These are phyloP conservation scores for Zhengitettix transpicula DNA, from an alignment of 2,888 invertebrate genomes.

Conservation along the genomic window DNA sequence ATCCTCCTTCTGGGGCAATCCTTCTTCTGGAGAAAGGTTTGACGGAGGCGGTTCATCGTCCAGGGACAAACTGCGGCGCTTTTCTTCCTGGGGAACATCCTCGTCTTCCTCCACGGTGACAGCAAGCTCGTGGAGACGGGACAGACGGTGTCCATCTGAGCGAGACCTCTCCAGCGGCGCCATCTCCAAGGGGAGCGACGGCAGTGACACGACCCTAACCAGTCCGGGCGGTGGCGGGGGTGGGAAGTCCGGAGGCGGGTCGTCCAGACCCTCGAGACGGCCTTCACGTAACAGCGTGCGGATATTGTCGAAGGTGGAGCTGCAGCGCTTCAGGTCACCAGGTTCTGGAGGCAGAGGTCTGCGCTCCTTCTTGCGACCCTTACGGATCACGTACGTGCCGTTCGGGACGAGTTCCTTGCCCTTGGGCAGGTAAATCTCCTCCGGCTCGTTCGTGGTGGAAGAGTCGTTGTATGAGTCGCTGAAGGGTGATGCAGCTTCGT, in stretches of 20 bases:
- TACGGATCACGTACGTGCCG: slow-evolving; percentile 68
- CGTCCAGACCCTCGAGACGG: slow-evolving; percentile 34
- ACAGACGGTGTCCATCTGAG: slow-evolving; percentile 9
- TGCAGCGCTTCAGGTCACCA: slow-evolving; percentile 40
- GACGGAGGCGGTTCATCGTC: too few relatives aligned
- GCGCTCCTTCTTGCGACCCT: slow-evolving; percentile 49
- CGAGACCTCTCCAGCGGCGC: slow-evolving; percentile 2
- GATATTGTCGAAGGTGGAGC: slow-evolving; percentile 61
- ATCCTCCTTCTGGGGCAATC: too few relatives aligned
- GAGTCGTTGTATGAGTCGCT: slow-evolving; percentile 37
- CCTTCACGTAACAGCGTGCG: slow-evolving; percentile 56
- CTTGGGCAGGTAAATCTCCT: slow-evolving; percentile 9
- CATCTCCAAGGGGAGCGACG: slow-evolving; percentile 32
- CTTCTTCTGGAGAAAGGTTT: too few relatives aligned
- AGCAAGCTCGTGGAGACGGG: slow-evolving; percentile 32
- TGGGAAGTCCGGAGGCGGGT: slow-evolving; percentile 36
- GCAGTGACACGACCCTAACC: slow-evolving; percentile 50
- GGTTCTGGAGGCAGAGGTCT: slow-evolving; percentile 40
- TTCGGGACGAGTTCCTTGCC: slow-evolving; percentile 24
- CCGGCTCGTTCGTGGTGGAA: slow-evolving; percentile 13
- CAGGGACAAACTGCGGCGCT: not conserved
- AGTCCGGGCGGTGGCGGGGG: slow-evolving; percentile 43
- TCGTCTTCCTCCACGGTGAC: slow-evolving; percentile 58
- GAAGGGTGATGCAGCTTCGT: slow-evolving; percentile 48
- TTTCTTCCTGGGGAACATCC: slow-evolving; percentile 24